These are phyloP conservation scores for Rostratula benghalensis DNA, from an alignment of 2,113 vertebrate species.

Conservation along the genomic window DNA sequence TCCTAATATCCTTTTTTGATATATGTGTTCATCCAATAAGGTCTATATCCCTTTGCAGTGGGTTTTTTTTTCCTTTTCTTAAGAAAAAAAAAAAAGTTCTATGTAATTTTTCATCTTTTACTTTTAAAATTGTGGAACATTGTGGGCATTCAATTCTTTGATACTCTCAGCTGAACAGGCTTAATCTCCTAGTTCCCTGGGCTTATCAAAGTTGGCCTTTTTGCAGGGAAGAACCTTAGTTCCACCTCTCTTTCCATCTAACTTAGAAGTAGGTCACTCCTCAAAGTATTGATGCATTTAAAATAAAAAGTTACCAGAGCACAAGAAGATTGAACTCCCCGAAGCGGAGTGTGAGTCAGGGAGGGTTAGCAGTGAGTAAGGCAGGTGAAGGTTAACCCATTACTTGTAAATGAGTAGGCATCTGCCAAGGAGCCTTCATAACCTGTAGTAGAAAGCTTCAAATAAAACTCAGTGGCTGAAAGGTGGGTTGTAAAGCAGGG, in stretches of 20 bases:
- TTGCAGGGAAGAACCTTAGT: background rate
- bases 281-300: background rate
- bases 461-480: background rate
- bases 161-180: background rate
- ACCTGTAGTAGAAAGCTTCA: background rate
- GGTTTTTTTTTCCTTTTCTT: background rate
- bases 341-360: background rate
- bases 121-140: background rate
- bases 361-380: background rate
- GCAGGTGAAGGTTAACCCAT: background rate
- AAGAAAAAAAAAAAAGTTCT: background rate
- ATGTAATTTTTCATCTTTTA: background rate
- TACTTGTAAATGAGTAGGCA: background rate
- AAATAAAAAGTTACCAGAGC: background rate
- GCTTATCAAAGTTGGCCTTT: background rate
- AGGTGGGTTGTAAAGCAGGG: background rate
- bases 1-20: background rate
- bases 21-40: background rate
- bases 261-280: background rate
- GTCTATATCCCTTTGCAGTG: background rate
- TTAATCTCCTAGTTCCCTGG: background rate
- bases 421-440: background rate
- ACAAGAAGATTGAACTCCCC: background rate
- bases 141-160: background rate
- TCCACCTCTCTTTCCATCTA: background rate